A percentile compares a stretch with the other conserved stretches of the same genome.
phyloP scores from a whole-genome alignment of 2,888 invertebrate genomes.

The Anoncus sp. region DNA sequence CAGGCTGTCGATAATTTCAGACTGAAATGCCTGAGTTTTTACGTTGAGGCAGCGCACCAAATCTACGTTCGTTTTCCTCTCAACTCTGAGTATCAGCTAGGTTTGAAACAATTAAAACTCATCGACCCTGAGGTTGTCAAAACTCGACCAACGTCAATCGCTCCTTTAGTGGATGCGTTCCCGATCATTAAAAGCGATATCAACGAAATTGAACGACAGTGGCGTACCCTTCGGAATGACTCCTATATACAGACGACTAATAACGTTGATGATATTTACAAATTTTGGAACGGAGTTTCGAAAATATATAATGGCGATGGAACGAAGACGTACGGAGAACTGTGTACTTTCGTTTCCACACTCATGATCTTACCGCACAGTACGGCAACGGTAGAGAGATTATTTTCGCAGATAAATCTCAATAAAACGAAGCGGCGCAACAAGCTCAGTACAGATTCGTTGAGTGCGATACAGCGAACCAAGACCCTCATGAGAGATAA shows the following conservation, averaged over 20 bases:
- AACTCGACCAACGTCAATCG: slow-evolving; percentile 2
- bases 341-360: too few species aligned
- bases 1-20: too few species aligned
- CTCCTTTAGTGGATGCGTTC: slow-evolving; percentile 12
- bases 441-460: slow-evolving; percentile 1
- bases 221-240: too few species aligned
- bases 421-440: background rate
- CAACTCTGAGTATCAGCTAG: slow-evolving; percentile 11
- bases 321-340: too few species aligned
- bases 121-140: background rate
- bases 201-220: background rate
- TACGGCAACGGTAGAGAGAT: background rate
- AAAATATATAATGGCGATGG: background rate
- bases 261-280: too few species aligned
- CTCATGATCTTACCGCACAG: background rate
- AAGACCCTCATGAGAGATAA: slow-evolving; percentile 7
- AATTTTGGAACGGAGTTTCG: background rate
- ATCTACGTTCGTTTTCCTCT: slow-evolving; percentile 9
- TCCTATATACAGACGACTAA: too few species aligned
- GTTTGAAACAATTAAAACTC: background rate
- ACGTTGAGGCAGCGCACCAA: background rate
- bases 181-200: background rate
- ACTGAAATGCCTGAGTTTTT: too few species aligned
- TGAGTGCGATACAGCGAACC: slow-evolving; percentile 6
- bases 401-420: background rate